These are phyloP conservation scores for Thumatha senex DNA, from an alignment of 2,888 invertebrate genomes.

Conservation along the genomic window DNA sequence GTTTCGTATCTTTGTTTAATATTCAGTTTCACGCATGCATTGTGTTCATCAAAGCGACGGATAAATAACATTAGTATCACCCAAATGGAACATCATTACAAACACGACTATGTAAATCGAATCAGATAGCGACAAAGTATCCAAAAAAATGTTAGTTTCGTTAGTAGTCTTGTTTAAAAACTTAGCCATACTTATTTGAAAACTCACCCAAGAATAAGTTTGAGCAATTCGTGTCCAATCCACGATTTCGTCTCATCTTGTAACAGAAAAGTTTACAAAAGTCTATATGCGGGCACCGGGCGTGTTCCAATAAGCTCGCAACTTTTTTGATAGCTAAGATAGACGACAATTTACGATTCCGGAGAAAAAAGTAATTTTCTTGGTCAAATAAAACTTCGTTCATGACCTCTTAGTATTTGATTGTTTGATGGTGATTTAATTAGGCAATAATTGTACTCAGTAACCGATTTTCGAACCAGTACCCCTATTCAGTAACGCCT, in stretches of 20 bases:
- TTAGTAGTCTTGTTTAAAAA: not conserved
- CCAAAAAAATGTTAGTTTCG: too few species aligned
- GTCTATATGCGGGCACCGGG: constrained; percentile 68
- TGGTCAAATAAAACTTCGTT: not conserved
- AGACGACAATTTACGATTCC: constrained; percentile 54
- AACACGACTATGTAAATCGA: too few species aligned
- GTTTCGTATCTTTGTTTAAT: too few species aligned
- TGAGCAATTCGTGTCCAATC: constrained; percentile 34
- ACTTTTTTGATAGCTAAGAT: constrained; percentile 62
- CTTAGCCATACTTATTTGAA: not conserved
- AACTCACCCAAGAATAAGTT: constrained; percentile 22
- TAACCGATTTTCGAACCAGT: too few species aligned
- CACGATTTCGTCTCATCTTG: constrained; percentile 54
- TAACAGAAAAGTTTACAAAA: constrained; percentile 65
- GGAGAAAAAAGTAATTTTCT: not conserved
- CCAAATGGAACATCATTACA: too few species aligned
- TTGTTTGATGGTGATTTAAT: too few species aligned
- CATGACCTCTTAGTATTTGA: too few species aligned
- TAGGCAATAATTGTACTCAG: too few species aligned
- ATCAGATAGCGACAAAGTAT: not conserved
- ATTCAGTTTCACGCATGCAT: too few species aligned
- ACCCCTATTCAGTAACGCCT: too few species aligned
- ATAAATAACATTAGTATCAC: not conserved
- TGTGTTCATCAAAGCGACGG: too few species aligned
- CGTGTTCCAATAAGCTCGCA: constrained; percentile 57